These are phyloP conservation scores for Choristoneura rosaceana DNA, from an alignment of 2,888 invertebrate genomes.

Conservation along the genomic window DNA sequence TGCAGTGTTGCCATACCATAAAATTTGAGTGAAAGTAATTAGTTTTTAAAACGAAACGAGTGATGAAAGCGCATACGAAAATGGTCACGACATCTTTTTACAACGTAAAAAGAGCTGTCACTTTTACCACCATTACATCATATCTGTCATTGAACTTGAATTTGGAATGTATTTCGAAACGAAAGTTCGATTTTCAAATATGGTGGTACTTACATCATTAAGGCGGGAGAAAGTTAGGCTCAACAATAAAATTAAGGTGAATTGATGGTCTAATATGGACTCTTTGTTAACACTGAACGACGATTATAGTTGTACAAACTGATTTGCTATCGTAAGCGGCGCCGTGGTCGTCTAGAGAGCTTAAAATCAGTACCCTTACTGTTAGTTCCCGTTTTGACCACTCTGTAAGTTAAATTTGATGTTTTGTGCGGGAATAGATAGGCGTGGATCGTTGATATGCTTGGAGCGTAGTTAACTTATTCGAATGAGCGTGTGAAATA, in stretches of 20 bases:
- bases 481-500: slow-evolving; percentile 20
- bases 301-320: slow-evolving; percentile 27
- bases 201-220: slow-evolving; percentile 44
- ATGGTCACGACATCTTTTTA: slow-evolving; percentile 46
- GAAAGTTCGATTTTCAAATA: slow-evolving; percentile 47
- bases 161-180: slow-evolving; percentile 54
- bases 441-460: slow-evolving; percentile 36
- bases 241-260: slow-evolving; percentile 60
- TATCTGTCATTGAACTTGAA: slow-evolving; percentile 70
- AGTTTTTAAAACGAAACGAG: slow-evolving; percentile 28
- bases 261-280: slow-evolving; percentile 62
- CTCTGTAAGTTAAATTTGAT: slow-evolving; percentile 15
- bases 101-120: slow-evolving; percentile 38
- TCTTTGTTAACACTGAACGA: slow-evolving; percentile 48
- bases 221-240: slow-evolving; percentile 56
- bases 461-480: slow-evolving; percentile 14
- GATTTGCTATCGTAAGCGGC: slow-evolving; percentile 12
- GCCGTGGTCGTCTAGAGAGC: slow-evolving; percentile 8
- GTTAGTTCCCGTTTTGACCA: slow-evolving; percentile 11
- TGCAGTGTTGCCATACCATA: slow-evolving; percentile 37
- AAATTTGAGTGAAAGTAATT: slow-evolving; percentile 48
- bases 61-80: slow-evolving; percentile 48
- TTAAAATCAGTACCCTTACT: slow-evolving; percentile 8
- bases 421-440: slow-evolving; percentile 22
- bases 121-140: slow-evolving; percentile 40